Base-by-base conservation (phyloP, 2,888 invertebrate genomes). In the Sinotaia quadrata region DNA sequence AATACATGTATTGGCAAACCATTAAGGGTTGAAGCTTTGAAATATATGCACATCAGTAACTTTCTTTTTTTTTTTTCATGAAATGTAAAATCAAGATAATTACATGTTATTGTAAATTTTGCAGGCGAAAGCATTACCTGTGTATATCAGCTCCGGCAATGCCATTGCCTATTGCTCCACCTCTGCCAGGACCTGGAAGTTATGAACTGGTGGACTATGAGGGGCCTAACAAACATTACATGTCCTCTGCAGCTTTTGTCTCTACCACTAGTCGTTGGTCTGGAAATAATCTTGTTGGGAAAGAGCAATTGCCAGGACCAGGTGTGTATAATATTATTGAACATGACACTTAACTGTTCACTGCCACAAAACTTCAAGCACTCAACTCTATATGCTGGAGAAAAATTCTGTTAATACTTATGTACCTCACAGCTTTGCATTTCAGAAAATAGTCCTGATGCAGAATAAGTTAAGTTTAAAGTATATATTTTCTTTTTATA, bases 61-160 rank as follows among this genome's bases (percentile, higher is more conserved):
- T n/a, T n/a, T n/a, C n/a, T n/a, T n/a, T n/a, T n/a, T n/a, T n/a
- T n/a, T n/a, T n/a, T n/a, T n/a, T n/a, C n/a, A n/a, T n/a, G n/a
- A n/a, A n/a, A n/a, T n/a, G n/a, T n/a, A n/a, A n/a, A n/a, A n/a
- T n/a, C n/a, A n/a, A n/a, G n/a, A n/a, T n/a, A n/a, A n/a, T n/a
- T n/a, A n/a, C n/a, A n/a, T n/a, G n/a, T n/a, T n/a, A n/a, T n/a
- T n/a, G n/a, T n/a, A n/a, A n/a, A 18, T 44, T 31, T 77, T 79
- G 12, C 80, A 88, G 87, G 56, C 79, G 83, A 47, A 86, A 85
- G 67, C 88, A 88, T 74, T 88, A 88, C 74, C 75, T 88, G 65
- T 87, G 87, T 77, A 84, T 88, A 67, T 87, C 87, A 31, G 87
- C 88, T 7, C 88, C 88, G 27, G 88, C 88, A 36, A 84, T 88